A percentile compares a stretch with the other conserved stretches of the same genome.
Conservation (phyloP, 2,113 vertebrate genomes). For the Scatophagus argus region DNA sequence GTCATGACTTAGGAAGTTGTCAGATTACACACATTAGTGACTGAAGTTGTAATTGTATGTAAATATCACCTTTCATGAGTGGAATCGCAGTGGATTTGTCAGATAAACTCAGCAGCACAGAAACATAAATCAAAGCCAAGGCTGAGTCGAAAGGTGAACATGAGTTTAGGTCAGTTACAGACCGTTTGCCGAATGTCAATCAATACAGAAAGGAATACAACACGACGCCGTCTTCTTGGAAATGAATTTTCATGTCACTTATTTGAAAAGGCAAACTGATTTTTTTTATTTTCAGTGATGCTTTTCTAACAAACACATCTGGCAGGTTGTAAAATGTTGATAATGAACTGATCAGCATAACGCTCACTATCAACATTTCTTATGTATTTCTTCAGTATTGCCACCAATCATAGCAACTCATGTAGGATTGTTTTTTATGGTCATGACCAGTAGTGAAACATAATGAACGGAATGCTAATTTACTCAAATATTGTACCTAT, state of each 20-base stretch:
- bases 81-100: not conserved
- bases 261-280: not conserved
- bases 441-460: too few relatives aligned
- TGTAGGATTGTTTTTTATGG: too few relatives aligned
- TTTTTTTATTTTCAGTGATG: not conserved
- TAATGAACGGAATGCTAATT: too few relatives aligned
- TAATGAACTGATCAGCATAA: too few relatives aligned
- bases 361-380: too few relatives aligned
- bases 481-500: too few relatives aligned
- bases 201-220: not conserved
- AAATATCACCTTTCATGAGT: not conserved
- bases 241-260: not conserved
- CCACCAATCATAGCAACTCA: too few relatives aligned
- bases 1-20: slow-evolving; percentile 3
- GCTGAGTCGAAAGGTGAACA: not conserved
- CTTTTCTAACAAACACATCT: not conserved
- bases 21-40: slow-evolving; percentile 23
- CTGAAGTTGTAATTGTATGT: not conserved
- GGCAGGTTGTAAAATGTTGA: not conserved
- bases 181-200: not conserved
- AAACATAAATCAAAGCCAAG: not conserved
- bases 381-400: too few relatives aligned
- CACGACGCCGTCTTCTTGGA: not conserved
- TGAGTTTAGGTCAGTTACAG: slow-evolving; percentile 1
- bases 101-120: not conserved